Evolutionary conservation across 2,113 vertebrate species (phyloP).

Genomic region (Istiophorus platypterus): DNA sequence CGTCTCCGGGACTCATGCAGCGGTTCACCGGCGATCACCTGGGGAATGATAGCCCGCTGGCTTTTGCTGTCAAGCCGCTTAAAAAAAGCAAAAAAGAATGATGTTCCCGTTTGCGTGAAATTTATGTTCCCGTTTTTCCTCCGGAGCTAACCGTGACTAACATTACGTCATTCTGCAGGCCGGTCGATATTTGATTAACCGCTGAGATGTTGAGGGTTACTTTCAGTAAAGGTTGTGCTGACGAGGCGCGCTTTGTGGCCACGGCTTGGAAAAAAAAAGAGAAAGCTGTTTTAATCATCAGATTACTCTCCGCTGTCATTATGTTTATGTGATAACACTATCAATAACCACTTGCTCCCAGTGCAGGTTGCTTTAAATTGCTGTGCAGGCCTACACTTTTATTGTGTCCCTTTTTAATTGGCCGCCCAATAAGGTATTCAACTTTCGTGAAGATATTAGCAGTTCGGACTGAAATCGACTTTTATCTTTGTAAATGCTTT

Average conservation of each 20-base stretch:
- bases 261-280: constrained; percentile 33
- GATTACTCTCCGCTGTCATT: constrained; percentile 65
- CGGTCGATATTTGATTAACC: constrained; percentile 90
- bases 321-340: constrained; percentile 70
- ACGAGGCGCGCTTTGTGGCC: constrained; percentile 81
- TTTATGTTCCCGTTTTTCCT: constrained; percentile 22
- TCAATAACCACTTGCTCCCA: constrained; percentile 69
- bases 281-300: constrained; percentile 76
- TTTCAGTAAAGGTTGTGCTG: constrained; percentile 86
- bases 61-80: constrained; percentile 19
- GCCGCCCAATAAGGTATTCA: constrained; percentile 12
- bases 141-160: constrained; percentile 50
- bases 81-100: not conserved
- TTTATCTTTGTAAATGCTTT: not conserved
- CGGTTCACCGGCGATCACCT: constrained; percentile 44
- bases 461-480: not conserved
- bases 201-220: constrained; percentile 85
- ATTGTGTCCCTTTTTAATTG: constrained; percentile 46
- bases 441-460: not conserved
- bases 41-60: constrained; percentile 25
- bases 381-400: constrained; percentile 20
- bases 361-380: constrained; percentile 44
- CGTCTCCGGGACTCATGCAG: constrained; percentile 51
- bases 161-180: constrained; percentile 97
- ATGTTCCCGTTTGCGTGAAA: constrained; percentile 14